These are phyloP conservation scores for Ophioderma brevispina DNA, from an alignment of 35 echinoderm and acorn worm genomes.

Conservation along the genomic window DNA sequence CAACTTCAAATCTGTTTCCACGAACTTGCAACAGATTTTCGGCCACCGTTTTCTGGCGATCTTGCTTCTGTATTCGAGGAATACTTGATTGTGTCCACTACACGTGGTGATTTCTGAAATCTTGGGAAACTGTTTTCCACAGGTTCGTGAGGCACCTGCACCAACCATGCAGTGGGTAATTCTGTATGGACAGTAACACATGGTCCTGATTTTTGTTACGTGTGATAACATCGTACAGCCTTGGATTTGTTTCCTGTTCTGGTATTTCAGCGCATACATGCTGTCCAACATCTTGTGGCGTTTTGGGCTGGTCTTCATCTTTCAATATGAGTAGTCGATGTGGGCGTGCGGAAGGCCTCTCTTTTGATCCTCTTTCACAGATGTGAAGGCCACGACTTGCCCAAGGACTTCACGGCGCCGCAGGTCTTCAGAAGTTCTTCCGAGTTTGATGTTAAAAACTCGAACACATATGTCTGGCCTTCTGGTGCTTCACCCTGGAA, in stretches of 20 bases:
- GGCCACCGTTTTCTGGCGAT: constrained; percentile 11
- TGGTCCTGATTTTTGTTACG: constrained; percentile 22
- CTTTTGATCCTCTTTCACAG: constrained; percentile 22
- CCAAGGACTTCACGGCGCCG: too few species aligned
- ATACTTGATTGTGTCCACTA: neutral
- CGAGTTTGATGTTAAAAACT: neutral
- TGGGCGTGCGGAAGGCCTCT: constrained; percentile 32
- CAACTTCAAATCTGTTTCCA: neutral
- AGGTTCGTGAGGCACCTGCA: neutral
- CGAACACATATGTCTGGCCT: neutral
- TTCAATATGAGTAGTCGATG: constrained; percentile 18
- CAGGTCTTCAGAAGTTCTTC: neutral
- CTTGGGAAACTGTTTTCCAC: constrained; percentile 16
- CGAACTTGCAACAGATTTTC: neutral
- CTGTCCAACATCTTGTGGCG: neutral
- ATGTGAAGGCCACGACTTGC: neutral
- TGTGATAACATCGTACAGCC: constrained; percentile 6
- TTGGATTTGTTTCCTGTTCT: neutral
- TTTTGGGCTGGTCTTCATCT: neutral
- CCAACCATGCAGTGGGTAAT: constrained; percentile 2
- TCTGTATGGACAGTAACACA: constrained; percentile 5
- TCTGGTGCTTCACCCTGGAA: constrained; percentile 2
- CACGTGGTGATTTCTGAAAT: neutral
- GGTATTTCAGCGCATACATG: constrained; percentile 27
- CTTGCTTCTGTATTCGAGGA: constrained; percentile 30